A percentile compares a stretch with the other conserved stretches of the same genome.
Conservation (phyloP, 2,797 vertebrate genomes). For the Malacoctenus gilli region DNA sequence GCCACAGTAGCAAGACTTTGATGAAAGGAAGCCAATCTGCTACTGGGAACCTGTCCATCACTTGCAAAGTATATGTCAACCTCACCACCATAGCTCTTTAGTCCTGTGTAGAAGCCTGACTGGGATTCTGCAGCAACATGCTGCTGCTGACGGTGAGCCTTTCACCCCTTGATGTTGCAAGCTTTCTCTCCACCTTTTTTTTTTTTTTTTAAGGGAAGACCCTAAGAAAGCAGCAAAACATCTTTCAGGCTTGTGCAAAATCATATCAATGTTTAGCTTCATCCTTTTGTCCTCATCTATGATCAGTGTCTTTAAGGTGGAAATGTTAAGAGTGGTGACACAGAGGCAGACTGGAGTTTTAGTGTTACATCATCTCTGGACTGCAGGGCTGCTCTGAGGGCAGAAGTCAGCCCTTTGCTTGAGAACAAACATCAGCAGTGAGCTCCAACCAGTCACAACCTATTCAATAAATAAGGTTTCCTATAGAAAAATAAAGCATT, state of each 20-base stretch:
- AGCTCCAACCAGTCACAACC: slow-evolving; percentile 17
- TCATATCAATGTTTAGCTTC: slow-evolving; percentile 79
- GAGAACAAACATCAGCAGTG: slow-evolving; percentile 22
- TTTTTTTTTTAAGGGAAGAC: no score
- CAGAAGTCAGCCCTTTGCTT: slow-evolving; percentile 10
- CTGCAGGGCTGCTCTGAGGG: no score
- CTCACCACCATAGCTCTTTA: no score
- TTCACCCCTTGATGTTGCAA: slow-evolving; percentile 78
- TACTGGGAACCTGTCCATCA: background rate
- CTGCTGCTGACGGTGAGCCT: slow-evolving; percentile 80
- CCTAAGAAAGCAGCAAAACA: slow-evolving; percentile 76
- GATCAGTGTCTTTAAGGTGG: slow-evolving; percentile 67
- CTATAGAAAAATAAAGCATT: slow-evolving; percentile 42
- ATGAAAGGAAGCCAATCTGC: slow-evolving; percentile 15
- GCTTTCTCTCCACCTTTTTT: slow-evolving; percentile 52
- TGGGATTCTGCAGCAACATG: slow-evolving; percentile 80
- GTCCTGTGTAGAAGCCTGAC: slow-evolving; percentile 45
- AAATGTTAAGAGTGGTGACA: slow-evolving; percentile 25
- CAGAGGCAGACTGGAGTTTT: slow-evolving; percentile 23
- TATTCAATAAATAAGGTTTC: slow-evolving; percentile 46
- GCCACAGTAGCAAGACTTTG: background rate
- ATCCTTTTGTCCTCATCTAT: slow-evolving; percentile 55
- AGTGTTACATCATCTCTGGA: slow-evolving; percentile 16
- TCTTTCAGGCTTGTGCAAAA: slow-evolving; percentile 91
- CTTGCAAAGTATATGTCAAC: background rate